phyloP scores from a whole-genome alignment of 2,888 invertebrate genomes.

The Lymantria monacha region DNA sequence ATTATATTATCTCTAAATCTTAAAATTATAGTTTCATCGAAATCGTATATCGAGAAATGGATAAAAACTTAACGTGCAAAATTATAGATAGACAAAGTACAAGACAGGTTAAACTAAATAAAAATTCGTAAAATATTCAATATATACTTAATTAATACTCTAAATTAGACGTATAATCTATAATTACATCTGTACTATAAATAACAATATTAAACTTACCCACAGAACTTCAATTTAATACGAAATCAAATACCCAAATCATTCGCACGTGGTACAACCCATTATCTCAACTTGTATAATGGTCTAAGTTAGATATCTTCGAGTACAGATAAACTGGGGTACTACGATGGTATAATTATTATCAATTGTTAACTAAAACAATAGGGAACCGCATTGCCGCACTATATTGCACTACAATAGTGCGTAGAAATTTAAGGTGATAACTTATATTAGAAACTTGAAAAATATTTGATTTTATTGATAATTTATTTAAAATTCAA shows the following conservation, averaged over 20 bases:
- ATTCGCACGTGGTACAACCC: not conserved
- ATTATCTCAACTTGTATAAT: slow-evolving; percentile 1
- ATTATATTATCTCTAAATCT: no score
- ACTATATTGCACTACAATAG: slow-evolving; percentile 5
- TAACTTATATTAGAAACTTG: not conserved
- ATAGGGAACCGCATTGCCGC: slow-evolving; percentile 9
- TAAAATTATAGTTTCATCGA: no score
- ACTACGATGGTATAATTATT: slow-evolving; percentile 11
- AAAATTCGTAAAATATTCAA: no score
- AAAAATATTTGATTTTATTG: not conserved
- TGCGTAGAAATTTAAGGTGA: not conserved
- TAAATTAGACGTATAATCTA: no score
- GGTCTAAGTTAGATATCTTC: slow-evolving; percentile 2
- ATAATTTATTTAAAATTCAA: not conserved
- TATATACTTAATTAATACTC: no score
- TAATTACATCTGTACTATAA: no score
- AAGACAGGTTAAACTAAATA: no score
- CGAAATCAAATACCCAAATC: not conserved
- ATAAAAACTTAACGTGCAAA: no score
- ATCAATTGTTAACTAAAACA: slow-evolving; percentile 20
- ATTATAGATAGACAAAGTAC: no score
- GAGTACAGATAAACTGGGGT: slow-evolving; percentile 7
- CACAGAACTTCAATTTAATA: not conserved
- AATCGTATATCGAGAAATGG: no score
- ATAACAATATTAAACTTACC: not conserved